Percentiles rank a stretch among this genome's conserved stretches.
These are phyloP conservation scores for Pseudomyrmex flavicornis DNA, from an alignment of 1,140 invertebrate genomes.

Conservation along the genomic window DNA sequence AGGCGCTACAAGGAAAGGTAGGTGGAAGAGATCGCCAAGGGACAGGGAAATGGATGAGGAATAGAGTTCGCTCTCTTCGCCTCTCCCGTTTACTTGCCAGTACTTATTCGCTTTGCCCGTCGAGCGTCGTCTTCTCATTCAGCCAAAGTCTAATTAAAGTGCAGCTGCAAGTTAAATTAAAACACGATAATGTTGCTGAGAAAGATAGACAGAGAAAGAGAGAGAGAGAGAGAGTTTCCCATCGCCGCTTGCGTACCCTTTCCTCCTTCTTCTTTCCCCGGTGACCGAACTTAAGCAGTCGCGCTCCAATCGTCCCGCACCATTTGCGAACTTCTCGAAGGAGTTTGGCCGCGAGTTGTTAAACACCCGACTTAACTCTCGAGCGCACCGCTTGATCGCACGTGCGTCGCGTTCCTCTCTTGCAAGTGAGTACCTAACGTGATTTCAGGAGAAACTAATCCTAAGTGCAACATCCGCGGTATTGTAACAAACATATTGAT, in stretches of 20 bases:
- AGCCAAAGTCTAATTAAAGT: constrained; percentile 80
- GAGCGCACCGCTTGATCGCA: constrained; percentile 13
- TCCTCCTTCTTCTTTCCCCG: constrained; percentile 26
- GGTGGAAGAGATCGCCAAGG: constrained; percentile 47
- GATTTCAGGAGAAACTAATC: constrained; percentile 14
- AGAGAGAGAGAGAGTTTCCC: constrained; percentile 18
- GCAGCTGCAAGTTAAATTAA: constrained; percentile 82
- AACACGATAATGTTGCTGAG: constrained; percentile 80
- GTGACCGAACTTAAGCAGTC: constrained; percentile 66
- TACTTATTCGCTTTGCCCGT: constrained; percentile 68
- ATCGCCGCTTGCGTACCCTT: constrained; percentile 30
- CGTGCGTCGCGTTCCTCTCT: neutral
- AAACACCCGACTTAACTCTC: constrained; percentile 61
- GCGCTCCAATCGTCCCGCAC: constrained; percentile 64
- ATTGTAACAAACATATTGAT: neutral
- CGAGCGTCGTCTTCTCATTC: constrained; percentile 74
- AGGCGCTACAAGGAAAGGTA: neutral
- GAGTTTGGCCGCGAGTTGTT: constrained; percentile 66
- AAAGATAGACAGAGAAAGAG: neutral
- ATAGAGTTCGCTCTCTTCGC: constrained; percentile 57
- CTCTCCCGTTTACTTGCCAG: constrained; percentile 66
- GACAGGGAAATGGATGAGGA: constrained; percentile 54
- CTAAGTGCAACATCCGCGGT: neutral
- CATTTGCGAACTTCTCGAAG: constrained; percentile 67
- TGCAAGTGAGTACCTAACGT: neutral